phyloP scores from a whole-genome alignment of 2,797 vertebrate genomes.

The Octomys mimax region DNA sequence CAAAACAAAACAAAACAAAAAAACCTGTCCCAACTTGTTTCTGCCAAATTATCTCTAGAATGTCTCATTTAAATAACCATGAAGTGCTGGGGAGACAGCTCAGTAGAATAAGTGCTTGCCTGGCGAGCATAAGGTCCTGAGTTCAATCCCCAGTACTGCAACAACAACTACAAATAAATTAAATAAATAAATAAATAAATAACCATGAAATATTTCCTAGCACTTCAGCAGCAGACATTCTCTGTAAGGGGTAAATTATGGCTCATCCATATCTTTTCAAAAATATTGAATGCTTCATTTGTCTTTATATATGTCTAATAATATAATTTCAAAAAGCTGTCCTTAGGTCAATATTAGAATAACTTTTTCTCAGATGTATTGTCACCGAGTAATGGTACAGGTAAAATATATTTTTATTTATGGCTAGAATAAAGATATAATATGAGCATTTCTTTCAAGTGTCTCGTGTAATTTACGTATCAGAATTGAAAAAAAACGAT shows the following conservation, averaged over 20 bases:
- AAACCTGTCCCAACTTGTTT: neutral
- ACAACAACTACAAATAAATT: too few species aligned
- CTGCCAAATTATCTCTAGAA: neutral
- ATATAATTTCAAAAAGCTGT: constrained; percentile 12
- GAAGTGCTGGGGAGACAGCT: neutral
- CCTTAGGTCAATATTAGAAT: neutral
- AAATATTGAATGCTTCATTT: constrained; percentile 13
- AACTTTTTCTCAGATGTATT: neutral
- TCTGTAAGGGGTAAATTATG: neutral
- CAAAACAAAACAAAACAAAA: neutral
- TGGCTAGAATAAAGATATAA: constrained; percentile 16
- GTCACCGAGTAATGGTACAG: neutral
- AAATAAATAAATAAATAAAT: constrained; percentile 5
- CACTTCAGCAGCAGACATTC: constrained; percentile 17
- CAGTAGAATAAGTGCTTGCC: too few species aligned
- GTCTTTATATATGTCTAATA: neutral
- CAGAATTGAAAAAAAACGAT: neutral
- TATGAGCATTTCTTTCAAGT: constrained; percentile 11
- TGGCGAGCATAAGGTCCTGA: too few species aligned
- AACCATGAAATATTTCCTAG: neutral
- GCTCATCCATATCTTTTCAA: neutral
- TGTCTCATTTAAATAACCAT: constrained; percentile 15
- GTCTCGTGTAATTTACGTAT: neutral
- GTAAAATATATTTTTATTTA: constrained; percentile 5
- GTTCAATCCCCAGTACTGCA: too few species aligned